Evolutionary conservation across 2,797 vertebrate genomes (phyloP).

Genomic region (Spizella passerina): DNA sequence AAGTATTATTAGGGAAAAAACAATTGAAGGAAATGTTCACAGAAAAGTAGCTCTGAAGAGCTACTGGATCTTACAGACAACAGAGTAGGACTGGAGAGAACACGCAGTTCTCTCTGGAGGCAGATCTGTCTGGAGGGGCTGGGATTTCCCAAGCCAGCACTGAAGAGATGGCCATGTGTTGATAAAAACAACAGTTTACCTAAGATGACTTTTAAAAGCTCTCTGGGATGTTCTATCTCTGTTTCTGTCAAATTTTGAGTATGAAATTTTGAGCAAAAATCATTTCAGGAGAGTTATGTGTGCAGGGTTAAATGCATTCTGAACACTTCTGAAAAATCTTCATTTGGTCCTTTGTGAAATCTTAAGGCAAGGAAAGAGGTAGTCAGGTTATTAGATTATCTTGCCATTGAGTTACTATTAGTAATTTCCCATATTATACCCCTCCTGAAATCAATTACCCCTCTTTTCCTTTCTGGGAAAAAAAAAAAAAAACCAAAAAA

Average conservation of each 20-base stretch:
- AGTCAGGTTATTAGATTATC: neutral
- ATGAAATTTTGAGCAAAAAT: neutral
- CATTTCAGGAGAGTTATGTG: neutral
- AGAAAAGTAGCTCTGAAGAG: neutral
- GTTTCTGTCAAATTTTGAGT: neutral
- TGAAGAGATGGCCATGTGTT: neutral
- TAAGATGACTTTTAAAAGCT: neutral
- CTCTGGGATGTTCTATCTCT: neutral
- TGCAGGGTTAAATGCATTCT: neutral
- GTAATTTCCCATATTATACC: neutral
- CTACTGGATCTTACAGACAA: neutral
- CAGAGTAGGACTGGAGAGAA: neutral
- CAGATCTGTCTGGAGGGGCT: neutral
- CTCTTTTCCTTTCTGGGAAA: neutral
- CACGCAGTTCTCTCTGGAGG: accelerated
- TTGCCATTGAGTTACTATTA: neutral
- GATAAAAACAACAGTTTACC: neutral
- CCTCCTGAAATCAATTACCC: neutral
- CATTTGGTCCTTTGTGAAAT: neutral
- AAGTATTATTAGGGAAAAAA: neutral
- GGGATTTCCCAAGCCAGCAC: neutral
- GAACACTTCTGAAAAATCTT: neutral
- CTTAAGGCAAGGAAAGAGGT: neutral
- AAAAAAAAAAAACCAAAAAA: neutral
- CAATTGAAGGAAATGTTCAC: neutral